Conservation (phyloP, 2,797 vertebrate species). For the Miichthys miiuy region DNA sequence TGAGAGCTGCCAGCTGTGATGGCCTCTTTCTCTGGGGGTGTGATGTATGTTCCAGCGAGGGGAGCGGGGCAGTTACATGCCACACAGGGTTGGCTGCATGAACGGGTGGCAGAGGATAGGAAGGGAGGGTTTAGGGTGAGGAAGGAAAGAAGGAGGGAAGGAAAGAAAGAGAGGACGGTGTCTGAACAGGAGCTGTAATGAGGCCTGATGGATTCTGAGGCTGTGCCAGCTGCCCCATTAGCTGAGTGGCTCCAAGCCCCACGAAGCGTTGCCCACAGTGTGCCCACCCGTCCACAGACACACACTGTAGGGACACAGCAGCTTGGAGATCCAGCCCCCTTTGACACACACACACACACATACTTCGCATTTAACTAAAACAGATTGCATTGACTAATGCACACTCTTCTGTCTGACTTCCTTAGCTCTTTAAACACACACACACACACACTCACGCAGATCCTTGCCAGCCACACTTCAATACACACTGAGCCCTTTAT, state of each 20-base stretch:
- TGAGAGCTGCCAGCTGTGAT: slow-evolving; percentile 84
- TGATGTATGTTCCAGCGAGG: slow-evolving; percentile 80
- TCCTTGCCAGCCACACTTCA: slow-evolving; percentile 61
- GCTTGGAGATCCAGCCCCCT: slow-evolving; percentile 41
- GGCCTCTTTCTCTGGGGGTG: slow-evolving; percentile 59
- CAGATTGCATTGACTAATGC: slow-evolving; percentile 58
- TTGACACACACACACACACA: slow-evolving; percentile 33
- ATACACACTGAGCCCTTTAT: slow-evolving; percentile 67
- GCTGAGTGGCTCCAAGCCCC: slow-evolving; percentile 80
- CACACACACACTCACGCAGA: slow-evolving; percentile 13
- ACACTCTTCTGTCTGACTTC: slow-evolving; percentile 51
- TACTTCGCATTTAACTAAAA: slow-evolving; percentile 56
- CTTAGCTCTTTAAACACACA: slow-evolving; percentile 47
- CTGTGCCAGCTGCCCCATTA: slow-evolving; percentile 86
- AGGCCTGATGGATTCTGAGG: slow-evolving; percentile 82
- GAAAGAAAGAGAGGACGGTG: slow-evolving; percentile 47
- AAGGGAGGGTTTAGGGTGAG: slow-evolving; percentile 38
- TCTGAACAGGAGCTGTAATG: slow-evolving; percentile 72
- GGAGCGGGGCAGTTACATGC: slow-evolving; percentile 60
- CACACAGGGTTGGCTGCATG: slow-evolving; percentile 60
- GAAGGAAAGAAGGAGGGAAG: slow-evolving; percentile 39
- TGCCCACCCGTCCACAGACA: slow-evolving; percentile 65
- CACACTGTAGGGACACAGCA: slow-evolving; percentile 42
- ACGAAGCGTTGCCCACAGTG: slow-evolving; percentile 56
- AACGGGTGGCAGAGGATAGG: slow-evolving; percentile 57